Base-by-base conservation (phyloP, 2,888 invertebrate species). In the Apantesis nais region DNA sequence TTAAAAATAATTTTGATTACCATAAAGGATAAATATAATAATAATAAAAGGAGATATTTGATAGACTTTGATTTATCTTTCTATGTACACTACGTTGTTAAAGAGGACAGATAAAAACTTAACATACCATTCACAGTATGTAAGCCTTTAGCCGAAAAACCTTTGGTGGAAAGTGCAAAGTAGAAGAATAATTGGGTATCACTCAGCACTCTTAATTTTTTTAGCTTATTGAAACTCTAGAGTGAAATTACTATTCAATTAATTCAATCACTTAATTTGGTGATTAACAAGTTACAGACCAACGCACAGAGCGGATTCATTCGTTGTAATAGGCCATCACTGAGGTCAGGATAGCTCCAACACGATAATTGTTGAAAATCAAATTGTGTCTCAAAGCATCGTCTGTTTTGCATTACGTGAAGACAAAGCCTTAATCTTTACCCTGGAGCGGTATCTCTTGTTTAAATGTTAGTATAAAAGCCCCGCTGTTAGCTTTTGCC, bases 401-500 rank as follows among this genome's bases (percentile, higher is more conserved):
- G 79, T 79, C 82, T 83, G 79, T 84, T 85, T 83, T 78, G 76
- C 80, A 79, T 78, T 77, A 74, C 78, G 76, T 78, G 81, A 74
- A 82, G 78, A 81, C 80, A 83, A 85, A 86, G 86, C 84, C 83
- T 79, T 85, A 87, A 83, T 82, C 82, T 83, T 81, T 76, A 77
- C 81, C 84, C 79, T 74, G 79, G 72, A 82, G 82, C 83, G 77
- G 78, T 81, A 86, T 83, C 85, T 83, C 79, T 81, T 85, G 87
- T 88, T 85, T 87, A 87, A 86, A 86, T 88, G 87, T 88, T 88
- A 79, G 88, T 78, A 82, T 82, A 86, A 86, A 85, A 80, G 82
- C 85, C 79, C 71, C 76, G 77, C 72, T 84, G 85, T 86, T 85
- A 78, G 85, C 84, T 79, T 79, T 77, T 76, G 78, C 83, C 81